These are phyloP conservation scores for Himalopsyche tibetana DNA, from an alignment of 2,888 invertebrate species.

Conservation along the genomic window DNA sequence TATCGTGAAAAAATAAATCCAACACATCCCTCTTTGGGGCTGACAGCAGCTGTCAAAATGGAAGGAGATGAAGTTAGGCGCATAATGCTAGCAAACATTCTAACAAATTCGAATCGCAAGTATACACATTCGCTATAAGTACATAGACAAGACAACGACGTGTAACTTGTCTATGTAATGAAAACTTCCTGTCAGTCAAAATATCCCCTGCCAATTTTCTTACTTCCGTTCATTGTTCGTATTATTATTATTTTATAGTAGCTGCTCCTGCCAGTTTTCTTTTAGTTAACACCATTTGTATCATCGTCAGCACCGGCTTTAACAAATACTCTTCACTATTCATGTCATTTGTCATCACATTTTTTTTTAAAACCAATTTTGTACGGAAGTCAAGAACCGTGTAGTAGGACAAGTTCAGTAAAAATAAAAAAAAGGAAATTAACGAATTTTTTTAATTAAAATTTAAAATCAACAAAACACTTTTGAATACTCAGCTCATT, in stretches of 20 bases:
- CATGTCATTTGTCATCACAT: no score
- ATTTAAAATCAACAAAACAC: no score
- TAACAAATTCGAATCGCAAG: slow-evolving; percentile 36
- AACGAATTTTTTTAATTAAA: no score
- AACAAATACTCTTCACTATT: no score
- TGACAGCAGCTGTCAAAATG: slow-evolving; percentile 60
- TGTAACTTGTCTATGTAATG: slow-evolving; percentile 39
- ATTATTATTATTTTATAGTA: slow-evolving; percentile 30
- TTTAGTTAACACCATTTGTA: no score
- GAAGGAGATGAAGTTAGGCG: slow-evolving; percentile 51
- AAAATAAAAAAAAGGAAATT: no score
- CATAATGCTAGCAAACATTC: slow-evolving; percentile 55
- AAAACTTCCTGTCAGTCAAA: slow-evolving; percentile 47
- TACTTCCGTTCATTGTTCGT: not conserved
- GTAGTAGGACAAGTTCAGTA: no score
- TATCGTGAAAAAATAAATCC: slow-evolving; percentile 55
- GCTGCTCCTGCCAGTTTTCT: not conserved
- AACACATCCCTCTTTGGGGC: slow-evolving; percentile 53
- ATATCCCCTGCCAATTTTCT: slow-evolving; percentile 34
- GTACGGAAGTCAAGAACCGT: no score
- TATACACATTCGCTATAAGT: slow-evolving; percentile 22
- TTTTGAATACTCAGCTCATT: no score
- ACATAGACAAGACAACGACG: slow-evolving; percentile 31
- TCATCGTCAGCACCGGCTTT: no score
- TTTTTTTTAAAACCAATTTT: no score